A percentile compares a stretch with the other conserved stretches of the same genome.
phyloP scores from a whole-genome alignment of 2,113 vertebrate species.

The Microtus richardsoni region DNA sequence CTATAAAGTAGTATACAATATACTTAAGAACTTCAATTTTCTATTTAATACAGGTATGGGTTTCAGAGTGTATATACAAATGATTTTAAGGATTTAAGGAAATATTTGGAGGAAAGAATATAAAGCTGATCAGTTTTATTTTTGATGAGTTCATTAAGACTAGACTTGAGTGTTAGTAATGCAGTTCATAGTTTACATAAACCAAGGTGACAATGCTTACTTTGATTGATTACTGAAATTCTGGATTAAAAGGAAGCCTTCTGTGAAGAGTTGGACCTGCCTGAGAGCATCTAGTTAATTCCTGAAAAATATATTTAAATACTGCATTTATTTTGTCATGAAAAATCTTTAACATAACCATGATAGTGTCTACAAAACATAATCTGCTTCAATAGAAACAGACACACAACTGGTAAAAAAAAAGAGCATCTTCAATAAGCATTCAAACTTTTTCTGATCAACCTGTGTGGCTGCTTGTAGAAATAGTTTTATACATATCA shows the following conservation, averaged over 20 bases:
- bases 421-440: background rate
- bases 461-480: background rate
- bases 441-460: background rate
- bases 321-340: background rate
- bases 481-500: background rate
- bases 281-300: background rate
- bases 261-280: background rate
- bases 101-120: background rate
- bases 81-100: background rate
- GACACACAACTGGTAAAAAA: background rate
- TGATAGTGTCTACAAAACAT: background rate
- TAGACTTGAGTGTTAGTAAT: background rate
- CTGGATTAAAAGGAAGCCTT: background rate
- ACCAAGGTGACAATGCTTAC: background rate
- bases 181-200: background rate
- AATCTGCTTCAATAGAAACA: background rate
- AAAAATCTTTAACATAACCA: background rate
- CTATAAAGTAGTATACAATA: background rate
- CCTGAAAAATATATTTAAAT: background rate
- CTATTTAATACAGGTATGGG: background rate
- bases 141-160: background rate
- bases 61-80: background rate
- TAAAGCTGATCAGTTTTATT: background rate
- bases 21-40: background rate
- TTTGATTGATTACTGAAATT: background rate